These are phyloP conservation scores for Darevskia mixta DNA, from an alignment of 2,797 vertebrate species.

Conservation along the genomic window DNA sequence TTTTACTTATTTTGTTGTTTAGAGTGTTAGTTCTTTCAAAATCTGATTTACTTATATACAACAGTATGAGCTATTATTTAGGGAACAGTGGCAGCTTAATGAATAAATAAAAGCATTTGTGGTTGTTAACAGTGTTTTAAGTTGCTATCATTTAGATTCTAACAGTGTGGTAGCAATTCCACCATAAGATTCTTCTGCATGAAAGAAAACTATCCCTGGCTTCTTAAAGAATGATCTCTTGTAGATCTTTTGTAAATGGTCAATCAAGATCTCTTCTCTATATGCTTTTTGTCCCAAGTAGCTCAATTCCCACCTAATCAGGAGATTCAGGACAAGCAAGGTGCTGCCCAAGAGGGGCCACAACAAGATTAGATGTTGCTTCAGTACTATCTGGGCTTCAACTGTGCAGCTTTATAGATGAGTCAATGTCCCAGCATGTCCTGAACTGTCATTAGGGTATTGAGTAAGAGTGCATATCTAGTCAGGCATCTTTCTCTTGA, in stretches of 20 bases:
- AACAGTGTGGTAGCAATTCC: background rate
- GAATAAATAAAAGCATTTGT: conserved; percentile 20
- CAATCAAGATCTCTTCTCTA: background rate
- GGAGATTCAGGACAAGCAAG: background rate
- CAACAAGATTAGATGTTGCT: background rate
- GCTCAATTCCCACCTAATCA: background rate
- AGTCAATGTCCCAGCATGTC: too few relatives aligned
- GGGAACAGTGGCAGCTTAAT: conserved; percentile 12
- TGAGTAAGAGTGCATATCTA: background rate
- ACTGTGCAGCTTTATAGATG: background rate
- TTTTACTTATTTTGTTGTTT: background rate
- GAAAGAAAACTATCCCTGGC: background rate
- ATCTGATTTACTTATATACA: conserved; percentile 16
- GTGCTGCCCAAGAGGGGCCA: background rate
- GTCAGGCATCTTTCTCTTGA: background rate
- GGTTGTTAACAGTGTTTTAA: conserved; percentile 5
- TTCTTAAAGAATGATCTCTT: background rate
- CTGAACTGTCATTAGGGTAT: background rate
- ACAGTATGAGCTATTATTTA: conserved; percentile 4
- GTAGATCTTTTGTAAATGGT: conserved; percentile 1
- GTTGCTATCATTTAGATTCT: background rate
- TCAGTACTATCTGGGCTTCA: background rate
- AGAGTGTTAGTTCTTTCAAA: conserved; percentile 52
- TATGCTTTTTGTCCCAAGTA: background rate
- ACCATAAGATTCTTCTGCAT: background rate